Base-by-base conservation (phyloP, 2,797 vertebrate species). In the Lacerta agilis region DNA sequence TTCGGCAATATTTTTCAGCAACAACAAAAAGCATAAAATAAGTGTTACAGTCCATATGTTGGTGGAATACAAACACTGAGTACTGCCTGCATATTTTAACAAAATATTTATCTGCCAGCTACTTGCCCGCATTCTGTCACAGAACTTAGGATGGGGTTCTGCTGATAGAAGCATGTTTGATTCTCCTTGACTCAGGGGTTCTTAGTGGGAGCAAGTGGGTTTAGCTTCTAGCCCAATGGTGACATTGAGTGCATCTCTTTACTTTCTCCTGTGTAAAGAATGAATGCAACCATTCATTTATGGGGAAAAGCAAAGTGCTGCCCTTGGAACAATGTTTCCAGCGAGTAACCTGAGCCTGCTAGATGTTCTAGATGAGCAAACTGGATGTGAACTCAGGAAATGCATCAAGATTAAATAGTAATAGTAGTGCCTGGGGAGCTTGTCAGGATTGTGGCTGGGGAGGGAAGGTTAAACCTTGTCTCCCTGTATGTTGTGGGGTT, bases 41-140 rank as follows among this genome's bases (percentile, higher is more conserved):
- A 77, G 18, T 75, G 79, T 33, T 87, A 69, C 36, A 43, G 9
- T 23, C 78, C 69, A 81, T 73, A 87, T 80, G 79, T 73, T 20
- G 64, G 7, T 55, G 43, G 23, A 45, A 61, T 41, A 43, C 38
- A 78, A 69, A 79, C n/a, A 67, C 43, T 67, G 38, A 77, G 25
- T 71, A 55, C 25, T 61, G 41, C 29, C 15, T 41, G 66, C n/a
- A 25, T 71, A 55, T 38, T 86, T 86, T 58, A 71, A 71, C 66
- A 72, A 86, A 86, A 86, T 72, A 71, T 76, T 84, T 38, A 58
- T 75, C 82, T 64, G 43, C 23, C 77, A 86, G 61, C 41, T 43
- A 72, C 8, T 72, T 86, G 58, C 45, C 25, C 58, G 1, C 20
- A 41, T 49, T 79, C 69, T 72, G 33, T 80, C 67, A 71, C 17